Base-by-base conservation (phyloP, 1,140 invertebrate species). In the Drosophila guanche region DNA sequence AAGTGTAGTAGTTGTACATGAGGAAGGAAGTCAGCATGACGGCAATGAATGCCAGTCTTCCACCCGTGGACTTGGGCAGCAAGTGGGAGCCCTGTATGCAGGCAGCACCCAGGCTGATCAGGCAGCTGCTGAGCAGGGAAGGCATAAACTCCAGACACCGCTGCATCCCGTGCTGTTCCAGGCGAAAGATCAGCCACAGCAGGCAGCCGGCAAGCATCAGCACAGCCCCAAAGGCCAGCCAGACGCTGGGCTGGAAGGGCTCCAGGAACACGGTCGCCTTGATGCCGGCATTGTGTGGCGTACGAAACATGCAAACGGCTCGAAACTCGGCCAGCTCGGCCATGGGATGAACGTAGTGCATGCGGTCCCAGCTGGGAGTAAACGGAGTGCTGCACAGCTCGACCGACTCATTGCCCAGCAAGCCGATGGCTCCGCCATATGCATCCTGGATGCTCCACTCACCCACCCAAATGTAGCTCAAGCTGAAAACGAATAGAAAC, bases 1-100 rank as follows among this genome's bases (percentile, higher is more conserved):
- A 91, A 4, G 90, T 91, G 46, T 91, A 91, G 55, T 91, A 91
- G 62, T 91, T 91, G 33, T 91, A 91, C 68, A 91, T 85, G 1
- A 91, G 54, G 23, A 91, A 91, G 1, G 85, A 88, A n/a, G 75
- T 71, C 6, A 91, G 6, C 59, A 81, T 88, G 0, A 91, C 41
- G 4, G 77, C 56, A 14, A 91, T 76, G 14, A 89, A 91, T 2
- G 75, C 85, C 41, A 90, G 47, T 8, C 90, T 55, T 1, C 90
- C 90, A 2, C 90, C 90, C 0, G 55, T 54, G 0, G 89, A 89
- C 16, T 23, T 54, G 10, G 90, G 90, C 56, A 90, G 55, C 20
- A 91, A 45, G 29, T 69, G 56, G 5, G 90, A 81, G 5, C 89
- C 85, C 47, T 91, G 90, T 23, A 79, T 86, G 58, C 90, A 91